Percentiles rank a stretch among this genome's conserved stretches.
These are phyloP conservation scores for Sarcophaga subvicina DNA, from an alignment of 2,888 invertebrate genomes.

Conservation along the genomic window DNA sequence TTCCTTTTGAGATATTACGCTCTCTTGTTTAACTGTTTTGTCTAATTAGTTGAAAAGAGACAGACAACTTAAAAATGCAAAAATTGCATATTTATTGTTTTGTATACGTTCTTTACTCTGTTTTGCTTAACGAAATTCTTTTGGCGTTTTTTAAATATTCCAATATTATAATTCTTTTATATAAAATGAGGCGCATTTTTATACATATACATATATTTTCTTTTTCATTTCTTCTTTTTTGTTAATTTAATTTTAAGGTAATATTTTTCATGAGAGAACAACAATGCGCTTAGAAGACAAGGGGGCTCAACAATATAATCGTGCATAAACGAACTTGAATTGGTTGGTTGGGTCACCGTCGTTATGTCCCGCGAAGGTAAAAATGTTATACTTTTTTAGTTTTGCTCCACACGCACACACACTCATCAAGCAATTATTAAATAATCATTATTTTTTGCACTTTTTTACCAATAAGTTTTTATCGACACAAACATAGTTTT, in stretches of 20 bases:
- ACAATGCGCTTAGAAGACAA: constrained; percentile 65
- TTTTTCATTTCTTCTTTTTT: constrained; percentile 15
- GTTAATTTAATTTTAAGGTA: constrained; percentile 47
- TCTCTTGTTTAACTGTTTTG: constrained; percentile 53
- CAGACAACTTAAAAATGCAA: constrained; percentile 32
- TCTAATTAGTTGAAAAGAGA: constrained; percentile 49
- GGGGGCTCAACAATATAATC: constrained; percentile 59
- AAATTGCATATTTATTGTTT: constrained; percentile 36
- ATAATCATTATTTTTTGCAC: constrained; percentile 65
- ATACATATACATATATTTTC: constrained; percentile 14
- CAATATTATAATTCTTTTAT: background rate
- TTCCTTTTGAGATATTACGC: background rate
- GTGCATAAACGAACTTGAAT: constrained; percentile 69
- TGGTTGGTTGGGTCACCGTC: constrained; percentile 67
- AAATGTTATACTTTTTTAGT: constrained; percentile 68
- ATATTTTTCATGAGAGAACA: constrained; percentile 25
- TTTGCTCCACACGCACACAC: constrained; percentile 61
- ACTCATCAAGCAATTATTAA: constrained; percentile 63
- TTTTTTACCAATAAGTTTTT: constrained; percentile 47
- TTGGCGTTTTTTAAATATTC: constrained; percentile 9
- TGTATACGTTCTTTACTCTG: background rate
- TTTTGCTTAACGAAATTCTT: constrained; percentile 21
- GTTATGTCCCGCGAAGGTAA: constrained; percentile 67
- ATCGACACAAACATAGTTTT: constrained; percentile 55
- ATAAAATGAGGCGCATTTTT: constrained; percentile 58